A percentile compares a stretch with the other conserved stretches of the same genome.
Conservation (phyloP, 1,140 invertebrate species). For the Zaprionus nigranus region DNA sequence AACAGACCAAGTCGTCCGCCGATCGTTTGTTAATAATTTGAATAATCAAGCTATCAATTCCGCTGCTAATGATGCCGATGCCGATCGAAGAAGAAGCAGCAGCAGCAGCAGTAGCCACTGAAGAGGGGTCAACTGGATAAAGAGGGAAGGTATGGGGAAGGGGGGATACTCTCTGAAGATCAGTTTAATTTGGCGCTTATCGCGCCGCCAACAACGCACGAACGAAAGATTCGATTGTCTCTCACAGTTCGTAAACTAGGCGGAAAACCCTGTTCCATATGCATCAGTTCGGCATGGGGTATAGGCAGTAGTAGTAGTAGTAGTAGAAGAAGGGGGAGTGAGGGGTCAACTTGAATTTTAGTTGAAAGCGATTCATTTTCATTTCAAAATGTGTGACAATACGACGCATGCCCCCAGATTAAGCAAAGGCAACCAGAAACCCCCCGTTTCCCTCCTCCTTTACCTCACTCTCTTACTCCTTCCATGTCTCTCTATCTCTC, state of each 20-base stretch:
- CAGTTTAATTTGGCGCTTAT: slow-evolving; percentile 64
- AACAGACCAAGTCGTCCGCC: slow-evolving; percentile 34
- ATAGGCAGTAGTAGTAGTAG: slow-evolving; percentile 9
- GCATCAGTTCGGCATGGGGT: slow-evolving; percentile 53
- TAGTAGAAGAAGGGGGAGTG: not conserved
- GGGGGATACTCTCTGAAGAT: not conserved
- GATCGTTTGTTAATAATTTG: slow-evolving; percentile 83
- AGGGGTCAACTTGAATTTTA: slow-evolving; percentile 23
- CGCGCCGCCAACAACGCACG: slow-evolving; percentile 33
- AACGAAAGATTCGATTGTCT: slow-evolving; percentile 41
- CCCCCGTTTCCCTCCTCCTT: not conserved
- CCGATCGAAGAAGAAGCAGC: slow-evolving; percentile 57
- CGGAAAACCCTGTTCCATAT: slow-evolving; percentile 67
- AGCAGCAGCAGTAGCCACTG: slow-evolving; percentile 2
- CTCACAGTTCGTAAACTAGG: slow-evolving; percentile 78
- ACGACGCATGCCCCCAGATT: slow-evolving; percentile 72
- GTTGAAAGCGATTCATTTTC: slow-evolving; percentile 75
- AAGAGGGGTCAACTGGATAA: not conserved
- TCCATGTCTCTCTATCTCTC: not conserved
- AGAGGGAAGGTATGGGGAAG: not conserved
- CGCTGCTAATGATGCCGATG: slow-evolving; percentile 79
- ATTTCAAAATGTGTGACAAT: slow-evolving; percentile 81
- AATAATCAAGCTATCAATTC: slow-evolving; percentile 84
- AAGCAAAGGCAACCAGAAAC: slow-evolving; percentile 22
- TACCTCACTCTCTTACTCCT: not conserved